Percentiles rank a stretch among this genome's conserved stretches.
phyloP scores from a whole-genome alignment of 2,888 invertebrate genomes.

The Chrysolina oricalcia region DNA sequence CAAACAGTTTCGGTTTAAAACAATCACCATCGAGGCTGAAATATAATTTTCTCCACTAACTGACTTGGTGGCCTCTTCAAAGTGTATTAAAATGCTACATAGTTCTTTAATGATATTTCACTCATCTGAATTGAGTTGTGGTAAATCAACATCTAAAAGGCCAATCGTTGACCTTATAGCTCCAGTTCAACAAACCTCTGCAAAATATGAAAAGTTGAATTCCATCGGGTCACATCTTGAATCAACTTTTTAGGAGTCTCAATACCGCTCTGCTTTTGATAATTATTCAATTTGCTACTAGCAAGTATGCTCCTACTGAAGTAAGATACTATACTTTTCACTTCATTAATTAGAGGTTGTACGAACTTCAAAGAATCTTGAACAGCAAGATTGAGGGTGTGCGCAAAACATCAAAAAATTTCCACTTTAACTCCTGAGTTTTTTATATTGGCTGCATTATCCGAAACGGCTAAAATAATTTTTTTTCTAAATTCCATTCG shows the following conservation, averaged over 20 bases:
- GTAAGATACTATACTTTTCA: slow-evolving; percentile 53
- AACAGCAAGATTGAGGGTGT: slow-evolving; percentile 58
- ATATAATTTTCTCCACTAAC: no score
- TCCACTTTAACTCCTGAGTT: slow-evolving; percentile 53
- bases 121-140: slow-evolving; percentile 47
- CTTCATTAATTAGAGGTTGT: slow-evolving; percentile 40
- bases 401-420: slow-evolving; percentile 57
- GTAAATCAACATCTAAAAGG: slow-evolving; percentile 40
- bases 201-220: slow-evolving; percentile 51
- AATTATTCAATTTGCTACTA: slow-evolving; percentile 62
- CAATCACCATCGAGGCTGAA: slow-evolving; percentile 43
- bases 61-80: slow-evolving; percentile 48
- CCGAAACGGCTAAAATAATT: slow-evolving; percentile 58
- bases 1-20: slow-evolving; percentile 33
- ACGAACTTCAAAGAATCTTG: slow-evolving; percentile 46
- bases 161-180: slow-evolving; percentile 53
- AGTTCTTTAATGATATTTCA: slow-evolving; percentile 50
- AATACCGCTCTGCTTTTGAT: slow-evolving; percentile 41
- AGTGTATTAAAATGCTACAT: slow-evolving; percentile 48
- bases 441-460: slow-evolving; percentile 60
- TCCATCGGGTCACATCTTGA: slow-evolving; percentile 9
- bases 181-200: slow-evolving; percentile 49
- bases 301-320: slow-evolving; percentile 56
- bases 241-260: slow-evolving; percentile 31
- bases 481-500: no score